phyloP scores from a whole-genome alignment of 2,113 vertebrate genomes.

The Astur gentilis region DNA sequence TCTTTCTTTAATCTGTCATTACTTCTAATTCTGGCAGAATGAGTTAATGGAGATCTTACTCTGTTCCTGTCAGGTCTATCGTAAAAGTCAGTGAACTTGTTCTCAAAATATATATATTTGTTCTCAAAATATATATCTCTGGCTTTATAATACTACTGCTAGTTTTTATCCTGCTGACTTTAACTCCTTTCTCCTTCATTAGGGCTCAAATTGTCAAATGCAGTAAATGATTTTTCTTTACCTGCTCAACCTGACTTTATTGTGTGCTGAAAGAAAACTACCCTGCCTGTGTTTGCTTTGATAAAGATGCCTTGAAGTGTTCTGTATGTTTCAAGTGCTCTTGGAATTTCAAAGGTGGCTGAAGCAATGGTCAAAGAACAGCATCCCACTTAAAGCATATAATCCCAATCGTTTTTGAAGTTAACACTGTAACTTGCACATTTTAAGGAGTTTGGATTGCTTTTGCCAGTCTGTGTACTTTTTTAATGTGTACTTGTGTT shows the following conservation, averaged over 20 bases:
- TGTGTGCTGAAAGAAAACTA: background rate
- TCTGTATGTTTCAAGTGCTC: background rate
- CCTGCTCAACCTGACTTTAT: background rate
- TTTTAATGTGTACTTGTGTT: background rate
- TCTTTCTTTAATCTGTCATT: background rate
- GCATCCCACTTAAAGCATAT: background rate
- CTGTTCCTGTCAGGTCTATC: background rate
- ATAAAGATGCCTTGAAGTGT: background rate
- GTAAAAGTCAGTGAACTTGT: background rate
- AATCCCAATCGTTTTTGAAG: background rate
- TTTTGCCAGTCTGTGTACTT: background rate
- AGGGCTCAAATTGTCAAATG: background rate
- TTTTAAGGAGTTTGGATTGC: background rate
- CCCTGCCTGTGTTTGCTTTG: background rate
- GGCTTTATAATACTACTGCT: background rate
- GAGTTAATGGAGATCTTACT: background rate
- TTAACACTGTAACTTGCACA: background rate
- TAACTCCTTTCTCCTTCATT: background rate
- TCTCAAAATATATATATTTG: background rate
- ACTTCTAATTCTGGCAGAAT: background rate
- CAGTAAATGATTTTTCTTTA: background rate
- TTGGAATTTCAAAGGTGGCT: background rate
- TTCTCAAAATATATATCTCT: background rate
- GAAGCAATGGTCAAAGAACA: background rate
- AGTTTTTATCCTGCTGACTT: background rate